Evolutionary conservation across 2,888 invertebrate species (phyloP).

Genomic region (Cyclophora albipunctata): DNA sequence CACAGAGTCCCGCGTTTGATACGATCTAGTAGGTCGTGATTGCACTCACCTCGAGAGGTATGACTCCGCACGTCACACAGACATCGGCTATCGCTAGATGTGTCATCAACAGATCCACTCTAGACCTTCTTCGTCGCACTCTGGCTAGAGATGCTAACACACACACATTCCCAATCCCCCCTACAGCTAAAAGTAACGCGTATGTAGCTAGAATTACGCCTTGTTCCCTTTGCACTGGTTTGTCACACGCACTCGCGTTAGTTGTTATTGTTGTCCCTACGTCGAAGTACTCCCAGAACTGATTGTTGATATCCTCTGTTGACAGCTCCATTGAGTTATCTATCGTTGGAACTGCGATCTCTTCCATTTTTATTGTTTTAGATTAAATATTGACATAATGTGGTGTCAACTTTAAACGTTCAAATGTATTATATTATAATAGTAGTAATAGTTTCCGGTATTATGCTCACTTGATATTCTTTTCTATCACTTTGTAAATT

Average conservation of each 20-base stretch:
- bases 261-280: slow-evolving; percentile 17
- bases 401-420: slow-evolving; percentile 13
- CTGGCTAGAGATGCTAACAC: slow-evolving; percentile 80
- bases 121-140: slow-evolving; percentile 78
- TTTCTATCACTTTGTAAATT: too few species aligned
- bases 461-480: too few species aligned
- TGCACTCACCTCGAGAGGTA: slow-evolving; percentile 78
- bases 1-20: too few species aligned
- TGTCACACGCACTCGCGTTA: slow-evolving; percentile 16
- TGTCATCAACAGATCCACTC: slow-evolving; percentile 86
- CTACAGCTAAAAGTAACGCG: slow-evolving; percentile 76
- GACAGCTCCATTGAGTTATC: slow-evolving; percentile 10
- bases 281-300: slow-evolving; percentile 62
- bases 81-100: slow-evolving; percentile 87
- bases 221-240: slow-evolving; percentile 36
- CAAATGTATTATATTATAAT: not conserved
- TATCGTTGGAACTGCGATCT: not conserved
- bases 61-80: slow-evolving; percentile 86
- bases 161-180: slow-evolving; percentile 82
- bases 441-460: not conserved
- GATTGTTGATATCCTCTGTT: slow-evolving; percentile 34
- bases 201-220: slow-evolving; percentile 76
- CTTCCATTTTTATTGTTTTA: not conserved
- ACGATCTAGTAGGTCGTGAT: too few species aligned
- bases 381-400: not conserved